Conservation (phyloP, 2,113 vertebrate genomes). For the Amia ocellicauda region DNA sequence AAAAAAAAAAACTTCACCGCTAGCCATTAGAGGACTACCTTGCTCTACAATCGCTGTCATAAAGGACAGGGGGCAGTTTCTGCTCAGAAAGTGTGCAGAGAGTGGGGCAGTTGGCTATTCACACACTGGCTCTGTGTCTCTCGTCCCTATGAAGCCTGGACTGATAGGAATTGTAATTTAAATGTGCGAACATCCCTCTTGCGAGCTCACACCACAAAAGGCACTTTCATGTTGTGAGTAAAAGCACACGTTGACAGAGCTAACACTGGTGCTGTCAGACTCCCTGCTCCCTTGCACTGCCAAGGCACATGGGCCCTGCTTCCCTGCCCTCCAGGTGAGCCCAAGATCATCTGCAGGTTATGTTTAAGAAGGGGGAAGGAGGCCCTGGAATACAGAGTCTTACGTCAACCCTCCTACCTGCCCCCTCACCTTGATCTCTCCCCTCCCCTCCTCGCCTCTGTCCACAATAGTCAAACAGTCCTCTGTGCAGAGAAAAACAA, state of each 20-base stretch:
- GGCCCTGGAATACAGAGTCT: conserved; percentile 39
- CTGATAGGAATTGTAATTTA: too few species aligned
- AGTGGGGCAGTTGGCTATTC: too few species aligned
- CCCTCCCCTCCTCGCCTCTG: background rate
- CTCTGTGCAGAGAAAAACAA: too few species aligned
- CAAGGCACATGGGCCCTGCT: conserved; percentile 57
- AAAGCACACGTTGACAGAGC: conserved; percentile 43
- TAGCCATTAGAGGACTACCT: too few species aligned
- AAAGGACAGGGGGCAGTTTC: too few species aligned
- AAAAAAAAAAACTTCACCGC: too few species aligned
- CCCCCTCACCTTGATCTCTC: conserved; percentile 21
- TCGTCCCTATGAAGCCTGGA: too few species aligned
- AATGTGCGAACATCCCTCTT: conserved; percentile 48
- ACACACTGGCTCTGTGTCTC: too few species aligned
- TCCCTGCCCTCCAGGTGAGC: conserved; percentile 33
- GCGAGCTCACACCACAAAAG: conserved; percentile 46
- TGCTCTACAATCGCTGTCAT: too few species aligned
- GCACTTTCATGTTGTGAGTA: conserved; percentile 48
- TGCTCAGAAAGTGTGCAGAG: too few species aligned
- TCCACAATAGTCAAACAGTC: background rate
- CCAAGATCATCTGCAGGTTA: conserved; percentile 67
- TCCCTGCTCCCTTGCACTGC: conserved; percentile 41
- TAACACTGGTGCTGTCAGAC: conserved; percentile 40
- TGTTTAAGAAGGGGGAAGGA: conserved; percentile 79
- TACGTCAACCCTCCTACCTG: conserved; percentile 39